Base-by-base conservation (phyloP, 2,113 vertebrate genomes). In the Pagrus major region DNA sequence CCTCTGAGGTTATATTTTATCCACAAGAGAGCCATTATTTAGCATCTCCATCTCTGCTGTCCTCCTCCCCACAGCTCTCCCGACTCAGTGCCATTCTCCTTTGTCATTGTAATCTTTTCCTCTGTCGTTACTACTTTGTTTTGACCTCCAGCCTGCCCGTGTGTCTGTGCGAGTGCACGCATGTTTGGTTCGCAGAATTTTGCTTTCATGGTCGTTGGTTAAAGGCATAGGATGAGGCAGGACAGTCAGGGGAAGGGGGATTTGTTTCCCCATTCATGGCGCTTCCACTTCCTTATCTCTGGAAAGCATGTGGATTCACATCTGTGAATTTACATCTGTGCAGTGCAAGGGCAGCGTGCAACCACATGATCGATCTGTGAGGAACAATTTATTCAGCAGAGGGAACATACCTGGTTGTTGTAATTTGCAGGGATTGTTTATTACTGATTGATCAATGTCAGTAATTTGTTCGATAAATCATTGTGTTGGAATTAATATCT, bases 91-190 rank as follows among this genome's bases (percentile, higher is more conserved):
- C 90, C 86, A 85, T 78, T 91, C 87, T 86, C 86, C 74, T 92
- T 91, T 87, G 86, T 92, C 90, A 92, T 91, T 89, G 74, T 91
- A 91, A 90, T 91, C 87, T 90, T 83, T 76, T 87, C 88, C 84
- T 89, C 84, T 71, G 76, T 79, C 84, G 46, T 84, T 78, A 68
- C 73, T 85, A 87, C 83, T 90, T 86, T 86, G 84, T 90, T 88
- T 78, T 92, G 86, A 90, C 91, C 91, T 90, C 88, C 51, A 77
- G 83, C 65, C 76, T 52, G 39, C 7, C 23, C 16, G 66, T 35
- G 47, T 55, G n/a, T 51, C 31, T 56, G 20, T 41, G 20, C 29
- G 31, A 52, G 71, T 37, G 33, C 14, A 21, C 33, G 33, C 41
- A 71, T 63, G 60, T 71, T 61, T 46, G 9, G 1, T 63, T 41